These are phyloP conservation scores for Falco rusticolus DNA, from an alignment of 2,797 vertebrate species.

Conservation along the genomic window DNA sequence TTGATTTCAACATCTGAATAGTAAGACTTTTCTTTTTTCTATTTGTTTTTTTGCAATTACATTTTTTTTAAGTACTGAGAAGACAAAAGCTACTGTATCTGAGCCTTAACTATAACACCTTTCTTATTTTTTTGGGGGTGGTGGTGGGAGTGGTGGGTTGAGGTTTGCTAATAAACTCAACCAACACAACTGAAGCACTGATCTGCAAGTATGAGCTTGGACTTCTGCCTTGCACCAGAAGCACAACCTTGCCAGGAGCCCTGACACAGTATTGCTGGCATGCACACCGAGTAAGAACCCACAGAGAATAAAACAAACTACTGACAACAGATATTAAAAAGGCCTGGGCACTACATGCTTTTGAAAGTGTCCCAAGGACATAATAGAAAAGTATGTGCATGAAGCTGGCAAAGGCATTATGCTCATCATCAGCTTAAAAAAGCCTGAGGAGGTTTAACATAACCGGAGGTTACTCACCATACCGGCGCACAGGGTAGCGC, in stretches of 20 bases:
- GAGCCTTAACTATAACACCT: not conserved
- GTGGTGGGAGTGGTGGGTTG: not conserved
- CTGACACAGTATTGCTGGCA: not conserved
- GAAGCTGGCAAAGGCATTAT: not conserved
- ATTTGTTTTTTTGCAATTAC: not conserved
- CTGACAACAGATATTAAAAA: not conserved
- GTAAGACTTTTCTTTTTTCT: not conserved
- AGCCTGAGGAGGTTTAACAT: not conserved
- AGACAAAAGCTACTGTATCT: not conserved
- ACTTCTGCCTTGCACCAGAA: not conserved
- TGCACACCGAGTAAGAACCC: not conserved
- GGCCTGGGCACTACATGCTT: not conserved
- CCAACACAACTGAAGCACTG: not conserved
- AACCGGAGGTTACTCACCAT: not conserved
- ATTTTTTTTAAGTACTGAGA: not conserved
- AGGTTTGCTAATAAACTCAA: not conserved
- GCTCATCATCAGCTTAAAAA: not conserved
- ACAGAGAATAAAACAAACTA: not conserved
- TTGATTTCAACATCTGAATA: not conserved
- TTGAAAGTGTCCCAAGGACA: not conserved
- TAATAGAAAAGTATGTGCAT: not conserved
- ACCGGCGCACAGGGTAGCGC: not conserved
- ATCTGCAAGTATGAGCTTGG: not conserved
- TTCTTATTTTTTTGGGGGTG: no score
- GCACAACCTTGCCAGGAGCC: not conserved